Percentiles rank a stretch among this genome's conserved stretches.
These are phyloP conservation scores for Caenorhabditis imperialis DNA, from an alignment of 2,888 invertebrate species.

Conservation along the genomic window DNA sequence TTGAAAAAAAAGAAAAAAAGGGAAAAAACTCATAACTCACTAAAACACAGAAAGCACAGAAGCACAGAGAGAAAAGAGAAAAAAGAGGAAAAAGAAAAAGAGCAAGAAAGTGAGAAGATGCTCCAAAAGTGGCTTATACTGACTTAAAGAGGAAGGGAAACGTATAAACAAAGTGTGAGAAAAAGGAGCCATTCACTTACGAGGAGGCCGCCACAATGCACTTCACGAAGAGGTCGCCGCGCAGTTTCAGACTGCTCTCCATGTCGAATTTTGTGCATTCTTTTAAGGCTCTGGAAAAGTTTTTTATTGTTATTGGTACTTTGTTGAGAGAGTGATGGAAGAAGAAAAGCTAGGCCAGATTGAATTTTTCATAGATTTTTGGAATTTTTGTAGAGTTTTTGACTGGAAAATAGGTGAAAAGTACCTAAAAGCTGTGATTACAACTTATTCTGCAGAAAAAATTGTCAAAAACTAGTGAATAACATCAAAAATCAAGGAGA, in stretches of 20 bases:
- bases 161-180: background rate
- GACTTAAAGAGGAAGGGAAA: background rate
- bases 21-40: no score
- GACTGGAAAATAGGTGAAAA: background rate
- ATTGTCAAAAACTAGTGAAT: slow-evolving; percentile 15
- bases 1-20: background rate
- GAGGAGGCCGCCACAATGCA: slow-evolving; percentile 80
- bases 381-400: no score
- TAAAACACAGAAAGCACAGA: no score
- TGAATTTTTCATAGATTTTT: no score
- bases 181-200: no score
- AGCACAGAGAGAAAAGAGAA: background rate
- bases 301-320: no score
- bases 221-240: slow-evolving; percentile 92
- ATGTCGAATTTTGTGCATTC: slow-evolving; percentile 59
- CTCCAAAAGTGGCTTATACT: background rate
- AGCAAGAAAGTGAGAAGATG: slow-evolving; percentile 1
- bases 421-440: slow-evolving; percentile 9
- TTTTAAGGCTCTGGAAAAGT: slow-evolving; percentile 54
- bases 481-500: slow-evolving; percentile 7
- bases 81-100: slow-evolving; percentile 12
- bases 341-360: no score
- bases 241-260: slow-evolving; percentile 82
- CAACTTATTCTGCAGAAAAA: slow-evolving; percentile 12
- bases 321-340: no score